phyloP scores from a whole-genome alignment of 2,113 vertebrate genomes.

The Phrynosoma platyrhinos region DNA sequence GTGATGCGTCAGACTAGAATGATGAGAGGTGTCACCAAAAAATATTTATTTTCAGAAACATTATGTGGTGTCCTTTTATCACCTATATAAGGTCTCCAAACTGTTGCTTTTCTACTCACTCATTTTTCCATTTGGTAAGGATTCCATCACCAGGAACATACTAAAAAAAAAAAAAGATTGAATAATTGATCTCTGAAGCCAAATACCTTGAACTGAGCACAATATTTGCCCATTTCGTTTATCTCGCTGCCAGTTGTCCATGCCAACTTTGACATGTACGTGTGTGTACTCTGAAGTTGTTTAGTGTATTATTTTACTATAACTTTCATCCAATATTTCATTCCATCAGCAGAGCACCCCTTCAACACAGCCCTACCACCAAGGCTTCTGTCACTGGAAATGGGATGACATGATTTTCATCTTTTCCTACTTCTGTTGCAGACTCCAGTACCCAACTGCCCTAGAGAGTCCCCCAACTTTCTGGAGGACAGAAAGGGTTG shows the following conservation, averaged over 20 bases:
- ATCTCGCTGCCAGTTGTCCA: too few species aligned
- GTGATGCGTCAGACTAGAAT: background rate
- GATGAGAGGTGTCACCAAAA: background rate
- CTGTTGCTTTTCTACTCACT: background rate
- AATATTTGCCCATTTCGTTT: too few species aligned
- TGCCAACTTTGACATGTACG: too few species aligned
- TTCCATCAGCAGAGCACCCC: background rate
- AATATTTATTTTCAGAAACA: background rate
- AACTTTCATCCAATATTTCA: background rate
- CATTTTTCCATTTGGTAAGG: background rate
- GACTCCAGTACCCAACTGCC: background rate
- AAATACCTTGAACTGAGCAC: too few species aligned
- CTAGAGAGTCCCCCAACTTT: background rate
- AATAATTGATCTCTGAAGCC: too few species aligned
- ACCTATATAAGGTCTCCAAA: background rate
- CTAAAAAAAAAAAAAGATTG: too few species aligned
- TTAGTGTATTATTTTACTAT: background rate
- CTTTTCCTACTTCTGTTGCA: too few species aligned
- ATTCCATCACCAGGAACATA: background rate
- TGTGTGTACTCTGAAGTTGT: too few species aligned
- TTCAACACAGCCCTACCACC: too few species aligned
- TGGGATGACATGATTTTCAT: too few species aligned
- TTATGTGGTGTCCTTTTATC: background rate
- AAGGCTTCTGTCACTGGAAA: too few species aligned
- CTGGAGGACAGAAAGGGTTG: background rate